A percentile compares a stretch with the other conserved stretches of the same genome.
These are phyloP conservation scores for Ibidorhyncha struthersii DNA, from an alignment of 2,113 vertebrate species.

Conservation along the genomic window DNA sequence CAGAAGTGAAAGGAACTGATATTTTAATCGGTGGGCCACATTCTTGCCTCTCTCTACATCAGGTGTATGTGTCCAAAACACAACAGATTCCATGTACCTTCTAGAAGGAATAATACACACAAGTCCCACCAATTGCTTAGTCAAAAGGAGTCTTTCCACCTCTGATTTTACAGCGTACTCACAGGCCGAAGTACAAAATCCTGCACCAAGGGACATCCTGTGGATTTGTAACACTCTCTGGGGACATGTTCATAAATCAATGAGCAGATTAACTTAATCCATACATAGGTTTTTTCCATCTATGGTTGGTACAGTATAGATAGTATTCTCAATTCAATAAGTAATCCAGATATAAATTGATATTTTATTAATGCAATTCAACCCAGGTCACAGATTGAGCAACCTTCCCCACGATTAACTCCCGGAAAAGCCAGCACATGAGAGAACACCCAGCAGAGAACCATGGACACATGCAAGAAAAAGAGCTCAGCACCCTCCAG, in stretches of 20 bases:
- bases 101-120: neutral
- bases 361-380: neutral
- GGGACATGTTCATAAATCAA: neutral
- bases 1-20: neutral
- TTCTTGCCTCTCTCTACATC: neutral
- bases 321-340: neutral
- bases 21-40: neutral
- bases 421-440: neutral
- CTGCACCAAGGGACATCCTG: neutral
- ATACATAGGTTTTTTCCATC: neutral
- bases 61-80: neutral
- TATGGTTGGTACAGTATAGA: neutral
- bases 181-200: neutral
- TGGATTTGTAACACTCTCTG: neutral
- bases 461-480: rapidly evolving
- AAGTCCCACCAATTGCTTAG: neutral
- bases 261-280: neutral
- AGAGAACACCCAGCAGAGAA: neutral
- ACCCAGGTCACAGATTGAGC: neutral
- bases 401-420: neutral
- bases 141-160: neutral
- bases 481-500: neutral
- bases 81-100: rapidly evolving
- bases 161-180: neutral
- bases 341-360: neutral